These are phyloP conservation scores for Heteropelma amictum DNA, from an alignment of 2,888 invertebrate species.

Conservation along the genomic window DNA sequence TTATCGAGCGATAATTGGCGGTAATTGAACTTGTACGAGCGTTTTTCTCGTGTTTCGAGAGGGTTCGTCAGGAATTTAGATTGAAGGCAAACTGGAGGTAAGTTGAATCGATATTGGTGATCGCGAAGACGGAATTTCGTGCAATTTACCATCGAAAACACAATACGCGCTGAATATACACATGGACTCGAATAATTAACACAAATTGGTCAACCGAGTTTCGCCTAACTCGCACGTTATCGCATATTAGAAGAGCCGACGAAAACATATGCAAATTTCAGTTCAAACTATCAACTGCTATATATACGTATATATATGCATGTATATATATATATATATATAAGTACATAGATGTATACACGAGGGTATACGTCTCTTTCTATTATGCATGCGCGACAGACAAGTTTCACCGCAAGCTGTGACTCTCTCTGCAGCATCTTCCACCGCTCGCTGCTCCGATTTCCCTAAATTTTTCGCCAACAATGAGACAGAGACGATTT, in stretches of 20 bases:
- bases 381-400: slow-evolving; percentile 44
- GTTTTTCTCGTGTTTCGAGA: no score
- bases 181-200: slow-evolving; percentile 37
- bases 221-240: slow-evolving; percentile 12
- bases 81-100: no score
- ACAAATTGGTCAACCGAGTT: slow-evolving; percentile 32
- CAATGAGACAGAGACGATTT: no score
- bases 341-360: no score
- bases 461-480: no score
- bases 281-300: slow-evolving; percentile 24
- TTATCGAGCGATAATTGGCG: no score
- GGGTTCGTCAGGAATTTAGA: no score
- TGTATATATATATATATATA: no score
- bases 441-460: no score
- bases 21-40: no score
- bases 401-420: slow-evolving; percentile 11
- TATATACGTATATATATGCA: no score
- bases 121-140: neutral
- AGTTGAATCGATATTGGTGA: no score
- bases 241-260: slow-evolving; percentile 20
- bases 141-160: neutral
- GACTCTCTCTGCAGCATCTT: neutral
- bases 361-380: slow-evolving; percentile 4
- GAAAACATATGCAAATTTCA: slow-evolving; percentile 35
- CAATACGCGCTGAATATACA: neutral